phyloP scores from a whole-genome alignment of 2,113 vertebrate species.

The Tamias sibiricus region DNA sequence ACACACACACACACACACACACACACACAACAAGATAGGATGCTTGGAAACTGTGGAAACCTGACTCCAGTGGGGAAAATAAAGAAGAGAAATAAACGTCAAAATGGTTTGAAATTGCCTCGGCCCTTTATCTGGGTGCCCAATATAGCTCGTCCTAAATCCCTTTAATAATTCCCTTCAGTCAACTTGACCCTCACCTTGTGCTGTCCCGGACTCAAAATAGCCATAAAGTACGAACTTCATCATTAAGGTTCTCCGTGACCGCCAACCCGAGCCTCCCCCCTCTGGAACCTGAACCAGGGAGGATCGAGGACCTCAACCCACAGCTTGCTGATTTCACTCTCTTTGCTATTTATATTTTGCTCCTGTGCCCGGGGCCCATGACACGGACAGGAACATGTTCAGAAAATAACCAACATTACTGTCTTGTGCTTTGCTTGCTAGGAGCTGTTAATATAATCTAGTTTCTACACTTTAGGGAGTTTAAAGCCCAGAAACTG shows the following conservation, averaged over 20 bases:
- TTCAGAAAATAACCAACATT: conserved; percentile 40
- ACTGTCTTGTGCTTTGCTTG: background rate
- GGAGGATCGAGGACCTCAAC: background rate
- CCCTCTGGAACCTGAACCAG: background rate
- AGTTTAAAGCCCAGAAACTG: conserved; percentile 22
- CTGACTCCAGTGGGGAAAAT: background rate
- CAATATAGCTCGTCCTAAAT: conserved; percentile 1
- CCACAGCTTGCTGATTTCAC: rapidly evolving
- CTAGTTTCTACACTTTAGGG: conserved; percentile 7
- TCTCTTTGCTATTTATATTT: background rate
- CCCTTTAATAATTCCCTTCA: background rate
- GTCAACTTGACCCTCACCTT: conserved; percentile 29
- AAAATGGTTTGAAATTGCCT: conserved; percentile 17
- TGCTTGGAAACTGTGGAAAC: background rate
- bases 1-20: background rate
- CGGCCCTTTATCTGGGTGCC: conserved; percentile 38
- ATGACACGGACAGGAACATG: background rate
- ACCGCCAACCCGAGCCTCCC: background rate
- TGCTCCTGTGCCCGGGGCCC: background rate
- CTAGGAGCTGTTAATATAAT: conserved; percentile 36
- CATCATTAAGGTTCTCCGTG: background rate
- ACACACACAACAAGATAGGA: background rate
- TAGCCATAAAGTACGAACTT: background rate
- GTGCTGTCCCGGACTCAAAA: background rate
- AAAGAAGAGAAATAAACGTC: background rate